phyloP scores from a whole-genome alignment of 2,888 invertebrate species.

The Acanthosepion esculentum region DNA sequence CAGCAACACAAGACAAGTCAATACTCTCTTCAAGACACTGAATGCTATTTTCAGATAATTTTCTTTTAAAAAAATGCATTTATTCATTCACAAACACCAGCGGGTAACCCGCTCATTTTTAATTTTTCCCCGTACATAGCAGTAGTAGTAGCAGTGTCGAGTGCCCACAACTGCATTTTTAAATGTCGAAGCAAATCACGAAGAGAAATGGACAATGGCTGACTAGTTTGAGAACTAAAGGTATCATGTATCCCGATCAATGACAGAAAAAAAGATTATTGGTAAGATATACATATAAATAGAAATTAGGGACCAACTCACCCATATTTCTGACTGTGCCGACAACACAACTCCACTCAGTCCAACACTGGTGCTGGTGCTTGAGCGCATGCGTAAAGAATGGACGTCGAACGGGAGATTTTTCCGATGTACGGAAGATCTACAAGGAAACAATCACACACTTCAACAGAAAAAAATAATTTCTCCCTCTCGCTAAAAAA shows the following conservation, averaged over 20 bases:
- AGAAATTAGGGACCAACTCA: background rate
- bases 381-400: background rate
- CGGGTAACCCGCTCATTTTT: background rate
- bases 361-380: constrained; percentile 2
- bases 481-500: background rate
- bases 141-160: background rate
- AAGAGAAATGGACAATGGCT: background rate
- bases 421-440: background rate
- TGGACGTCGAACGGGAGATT: background rate
- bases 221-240: background rate
- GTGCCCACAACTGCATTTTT: background rate
- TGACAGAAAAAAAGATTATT: background rate
- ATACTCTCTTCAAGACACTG: background rate
- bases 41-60: background rate
- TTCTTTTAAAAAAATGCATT: background rate
- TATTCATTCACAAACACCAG: background rate
- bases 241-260: background rate
- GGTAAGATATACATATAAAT: background rate
- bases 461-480: background rate
- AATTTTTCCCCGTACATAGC: background rate
- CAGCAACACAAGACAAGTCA: background rate
- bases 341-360: constrained; percentile 6
- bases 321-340: background rate
- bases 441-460: background rate
- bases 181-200: background rate